Evolutionary conservation across 2,888 invertebrate genomes (phyloP).

Genomic region (Hemaris fuciformis): DNA sequence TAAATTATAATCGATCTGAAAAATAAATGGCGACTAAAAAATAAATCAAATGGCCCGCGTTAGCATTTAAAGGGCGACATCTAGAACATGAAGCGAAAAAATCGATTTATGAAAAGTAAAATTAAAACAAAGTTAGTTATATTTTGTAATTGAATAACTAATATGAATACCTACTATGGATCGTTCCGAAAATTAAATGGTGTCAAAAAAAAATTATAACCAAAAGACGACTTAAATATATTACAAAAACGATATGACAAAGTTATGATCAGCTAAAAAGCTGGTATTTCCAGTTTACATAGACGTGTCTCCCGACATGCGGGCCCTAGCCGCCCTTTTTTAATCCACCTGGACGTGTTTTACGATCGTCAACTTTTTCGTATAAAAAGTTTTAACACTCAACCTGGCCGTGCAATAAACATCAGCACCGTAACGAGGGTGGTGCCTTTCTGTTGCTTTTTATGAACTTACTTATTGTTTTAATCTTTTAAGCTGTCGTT

Average conservation of each 20-base stretch:
- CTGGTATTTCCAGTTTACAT: background rate
- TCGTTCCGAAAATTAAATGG: no score
- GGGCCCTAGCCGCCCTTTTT: constrained; percentile 53
- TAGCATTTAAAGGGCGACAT: no score
- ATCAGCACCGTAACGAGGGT: constrained; percentile 39
- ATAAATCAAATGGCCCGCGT: no score
- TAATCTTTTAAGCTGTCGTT: constrained; percentile 52
- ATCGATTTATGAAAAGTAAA: no score
- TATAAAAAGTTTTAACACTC: constrained; percentile 68
- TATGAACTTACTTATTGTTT: constrained; percentile 60
- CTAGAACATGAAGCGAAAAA: no score
- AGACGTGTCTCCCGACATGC: constrained; percentile 21
- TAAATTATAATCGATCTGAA: no score
- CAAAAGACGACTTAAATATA: background rate
- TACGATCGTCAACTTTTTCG: constrained; percentile 71
- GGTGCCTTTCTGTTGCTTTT: constrained; percentile 36
- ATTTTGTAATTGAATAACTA: background rate
- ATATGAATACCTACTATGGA: no score
- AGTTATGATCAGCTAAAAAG: background rate
- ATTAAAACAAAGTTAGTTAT: no score
- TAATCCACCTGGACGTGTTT: constrained; percentile 74
- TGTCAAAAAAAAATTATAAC: no score
- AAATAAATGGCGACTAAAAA: no score
- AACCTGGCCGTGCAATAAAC: constrained; percentile 55
- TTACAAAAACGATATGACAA: background rate